Evolutionary conservation across 2,797 vertebrate genomes (phyloP), one percentile per base, ranked within the genome.

Genomic region (Argentina silus): DNA sequence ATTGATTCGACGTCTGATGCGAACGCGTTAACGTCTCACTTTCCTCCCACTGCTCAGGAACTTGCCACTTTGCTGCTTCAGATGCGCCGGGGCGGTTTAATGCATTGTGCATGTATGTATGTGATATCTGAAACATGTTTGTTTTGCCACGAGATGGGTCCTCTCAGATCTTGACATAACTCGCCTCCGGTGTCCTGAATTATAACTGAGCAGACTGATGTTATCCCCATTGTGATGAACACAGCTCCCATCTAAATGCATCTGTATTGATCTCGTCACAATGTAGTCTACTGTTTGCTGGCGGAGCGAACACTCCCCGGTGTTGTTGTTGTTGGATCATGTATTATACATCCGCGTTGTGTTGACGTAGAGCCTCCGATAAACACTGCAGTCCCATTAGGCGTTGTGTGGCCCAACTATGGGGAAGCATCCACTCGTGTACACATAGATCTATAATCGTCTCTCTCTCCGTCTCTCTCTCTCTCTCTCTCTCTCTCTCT

Each of bases 1-100:
- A 92, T 91, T 92, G 91, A 91, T 92, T 92, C 85, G 84, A 90
- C 91, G 90, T 93, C 88, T 90, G 89, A 92, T 92, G 89, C 27
- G 90, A 91, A 90, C 82, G 83, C 76, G 80, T 79, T 88, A 91
- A 90, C 75, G 81, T 90, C 88, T 90, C 86, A 88, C 62, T 83
- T 87, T 79, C 10, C 84, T 11, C 51, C 17, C 53, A 10, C 42
- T 3, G 81, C 81, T 70, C 81, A 85, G 78, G 79, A 14, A 78
- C 83, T 82, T 75, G 81, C 87, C 88, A 86, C 79, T 90, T 80
- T 82, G 85, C 27, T 4, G 27, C 27, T 36, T 88, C 85, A 87
- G 85, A 87, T 81, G 85, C 88, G 86, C 85, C 69, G 72, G 67
- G 86, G 69, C 86, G 53, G 17, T 86, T 83, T 87, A 87, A 88